Percentiles rank a stretch among this genome's conserved stretches.
Conservation (phyloP, 2,888 invertebrate genomes). For the Chrysotoxum bicinctum region DNA sequence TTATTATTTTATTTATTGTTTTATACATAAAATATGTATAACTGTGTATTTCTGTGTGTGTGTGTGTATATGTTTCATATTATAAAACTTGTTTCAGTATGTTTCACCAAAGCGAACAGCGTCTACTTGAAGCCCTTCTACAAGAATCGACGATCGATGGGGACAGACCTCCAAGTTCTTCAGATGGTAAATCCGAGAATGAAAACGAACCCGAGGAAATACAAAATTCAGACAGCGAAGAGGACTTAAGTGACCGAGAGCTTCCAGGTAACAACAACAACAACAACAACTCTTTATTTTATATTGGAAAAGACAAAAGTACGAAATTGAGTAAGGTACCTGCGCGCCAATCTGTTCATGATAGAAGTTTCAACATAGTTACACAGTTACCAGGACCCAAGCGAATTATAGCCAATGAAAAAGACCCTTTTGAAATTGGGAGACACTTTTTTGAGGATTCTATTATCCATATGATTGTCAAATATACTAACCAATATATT, state of each 20-base stretch:
- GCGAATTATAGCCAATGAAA: background rate
- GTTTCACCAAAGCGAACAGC: no score
- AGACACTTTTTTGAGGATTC: conserved; percentile 49
- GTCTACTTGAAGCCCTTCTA: no score
- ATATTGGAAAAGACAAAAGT: conserved; percentile 7
- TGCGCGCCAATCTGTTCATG: conserved; percentile 38
- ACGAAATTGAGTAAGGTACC: conserved; percentile 40
- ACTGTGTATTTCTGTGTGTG: no score
- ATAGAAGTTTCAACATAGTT: conserved; percentile 10
- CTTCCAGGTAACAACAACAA: no score
- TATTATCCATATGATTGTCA: conserved; percentile 34
- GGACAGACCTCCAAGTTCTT: no score
- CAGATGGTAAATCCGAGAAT: no score
- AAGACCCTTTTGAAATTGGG: conserved; percentile 41
- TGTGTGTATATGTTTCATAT: no score
- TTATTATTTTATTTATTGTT: no score
- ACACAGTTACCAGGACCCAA: conserved; percentile 26
- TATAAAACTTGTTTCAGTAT: no score
- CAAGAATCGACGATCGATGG: no score
- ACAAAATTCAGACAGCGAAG: conserved; percentile 50
- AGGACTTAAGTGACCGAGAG: conserved; percentile 33
- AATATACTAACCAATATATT: conserved; percentile 17
- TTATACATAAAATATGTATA: no score
- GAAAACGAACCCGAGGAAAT: no score
- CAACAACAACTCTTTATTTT: background rate